phyloP scores from a whole-genome alignment of 2,113 vertebrate species.

The Candoia aspera region DNA sequence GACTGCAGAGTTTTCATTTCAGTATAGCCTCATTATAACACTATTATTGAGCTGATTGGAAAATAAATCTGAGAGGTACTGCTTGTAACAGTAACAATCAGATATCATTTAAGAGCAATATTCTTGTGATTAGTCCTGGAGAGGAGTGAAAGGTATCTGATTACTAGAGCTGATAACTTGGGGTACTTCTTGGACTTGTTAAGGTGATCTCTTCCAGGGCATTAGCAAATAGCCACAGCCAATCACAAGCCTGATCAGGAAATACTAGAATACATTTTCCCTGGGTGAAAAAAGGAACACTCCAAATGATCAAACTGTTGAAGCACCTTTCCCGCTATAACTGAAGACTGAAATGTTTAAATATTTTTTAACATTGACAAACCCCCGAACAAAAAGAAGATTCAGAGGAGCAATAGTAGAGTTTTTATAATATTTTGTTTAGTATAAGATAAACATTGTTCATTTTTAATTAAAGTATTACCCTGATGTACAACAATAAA shows the following conservation, averaged over 20 bases:
- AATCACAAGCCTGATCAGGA: background rate
- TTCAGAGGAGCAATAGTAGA: background rate
- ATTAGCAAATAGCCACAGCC: background rate
- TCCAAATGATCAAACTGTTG: background rate
- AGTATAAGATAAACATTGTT: background rate
- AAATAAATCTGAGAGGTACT: slow-evolving; percentile 62
- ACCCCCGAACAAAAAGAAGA: background rate
- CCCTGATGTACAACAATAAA: background rate
- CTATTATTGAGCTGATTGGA: slow-evolving; percentile 63
- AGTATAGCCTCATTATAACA: slow-evolving; percentile 65
- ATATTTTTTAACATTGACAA: background rate
- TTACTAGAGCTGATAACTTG: slow-evolving; percentile 48
- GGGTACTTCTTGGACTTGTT: background rate
- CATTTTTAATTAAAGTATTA: background rate
- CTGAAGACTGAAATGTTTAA: background rate
- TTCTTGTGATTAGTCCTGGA: slow-evolving; percentile 45
- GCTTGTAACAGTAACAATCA: slow-evolving; percentile 26
- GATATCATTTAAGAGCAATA: slow-evolving; percentile 38
- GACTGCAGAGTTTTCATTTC: slow-evolving; percentile 74
- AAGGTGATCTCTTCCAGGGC: background rate
- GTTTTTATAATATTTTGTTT: background rate
- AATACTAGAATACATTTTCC: slow-evolving; percentile 12
- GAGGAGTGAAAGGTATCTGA: slow-evolving; percentile 42
- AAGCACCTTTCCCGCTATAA: background rate
- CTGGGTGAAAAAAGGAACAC: background rate